Conservation (phyloP, 37 sponge, comb jelly and placozoan genomes). For the Crambe crambe region DNA sequence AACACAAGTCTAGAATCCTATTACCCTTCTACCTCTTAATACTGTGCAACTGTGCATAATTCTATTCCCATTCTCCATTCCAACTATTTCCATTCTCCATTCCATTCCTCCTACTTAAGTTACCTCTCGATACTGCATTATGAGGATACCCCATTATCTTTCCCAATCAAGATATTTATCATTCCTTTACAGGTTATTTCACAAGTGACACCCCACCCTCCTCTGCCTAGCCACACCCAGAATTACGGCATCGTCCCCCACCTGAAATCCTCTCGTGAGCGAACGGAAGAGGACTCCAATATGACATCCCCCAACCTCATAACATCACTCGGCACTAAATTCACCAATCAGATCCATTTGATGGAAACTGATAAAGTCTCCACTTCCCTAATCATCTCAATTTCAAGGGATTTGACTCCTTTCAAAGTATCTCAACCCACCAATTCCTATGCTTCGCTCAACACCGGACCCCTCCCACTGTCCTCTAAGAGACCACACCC, state of each 20-base stretch:
- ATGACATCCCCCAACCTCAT: constrained; percentile 6
- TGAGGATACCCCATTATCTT: no score
- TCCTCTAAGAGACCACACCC: no score
- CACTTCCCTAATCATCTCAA: constrained; percentile 33
- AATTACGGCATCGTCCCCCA: constrained; percentile 19
- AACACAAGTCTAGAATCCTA: no score
- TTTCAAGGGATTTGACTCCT: constrained; percentile 28
- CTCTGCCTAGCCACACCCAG: background rate
- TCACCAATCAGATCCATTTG: constrained; percentile 8
- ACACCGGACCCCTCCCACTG: background rate
- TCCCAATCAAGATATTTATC: no score
- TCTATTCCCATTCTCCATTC: no score
- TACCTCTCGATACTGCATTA: no score
- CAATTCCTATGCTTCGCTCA: no score
- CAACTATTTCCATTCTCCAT: no score
- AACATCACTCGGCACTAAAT: constrained; percentile 3
- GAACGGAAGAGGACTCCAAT: background rate
- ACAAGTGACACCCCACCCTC: background rate
- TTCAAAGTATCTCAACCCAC: background rate
- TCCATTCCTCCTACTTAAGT: no score
- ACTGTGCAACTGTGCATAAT: no score
- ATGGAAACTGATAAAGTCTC: background rate
- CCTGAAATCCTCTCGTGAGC: constrained; percentile 7
- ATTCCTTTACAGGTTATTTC: no score
- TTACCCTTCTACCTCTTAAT: no score